Conservation (phyloP, 1,140 invertebrate genomes). For the Drosophila nigrodunni region DNA sequence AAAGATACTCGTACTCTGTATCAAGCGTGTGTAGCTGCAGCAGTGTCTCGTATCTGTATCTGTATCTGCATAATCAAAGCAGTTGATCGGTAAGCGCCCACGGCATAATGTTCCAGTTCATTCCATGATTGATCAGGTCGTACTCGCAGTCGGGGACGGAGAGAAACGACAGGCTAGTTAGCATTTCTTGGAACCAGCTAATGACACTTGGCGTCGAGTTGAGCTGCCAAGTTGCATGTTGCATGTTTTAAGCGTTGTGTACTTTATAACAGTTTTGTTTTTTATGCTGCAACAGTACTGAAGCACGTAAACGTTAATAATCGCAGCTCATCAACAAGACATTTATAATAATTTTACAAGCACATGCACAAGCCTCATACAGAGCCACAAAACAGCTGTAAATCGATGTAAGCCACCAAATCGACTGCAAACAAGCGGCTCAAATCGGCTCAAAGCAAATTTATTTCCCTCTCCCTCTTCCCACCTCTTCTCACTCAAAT, state of each 20-base stretch:
- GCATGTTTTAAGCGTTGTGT: constrained; percentile 29
- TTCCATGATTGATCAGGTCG: constrained; percentile 68
- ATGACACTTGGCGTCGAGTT: constrained; percentile 67
- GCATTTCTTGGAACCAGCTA: constrained; percentile 73
- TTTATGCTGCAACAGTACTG: constrained; percentile 49
- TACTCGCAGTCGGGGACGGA: neutral
- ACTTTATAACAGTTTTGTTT: neutral
- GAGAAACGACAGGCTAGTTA: constrained; percentile 68
- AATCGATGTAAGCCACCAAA: constrained; percentile 48
- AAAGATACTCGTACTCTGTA: constrained; percentile 3
- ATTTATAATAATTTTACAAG: constrained; percentile 82
- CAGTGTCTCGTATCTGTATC: neutral
- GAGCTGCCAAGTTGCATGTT: constrained; percentile 58
- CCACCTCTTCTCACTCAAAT: too few relatives aligned
- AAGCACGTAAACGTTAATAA: constrained; percentile 79
- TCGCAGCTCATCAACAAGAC: constrained; percentile 79
- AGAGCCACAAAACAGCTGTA: constrained; percentile 32
- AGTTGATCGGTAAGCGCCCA: constrained; percentile 73
- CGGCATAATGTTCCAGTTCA: constrained; percentile 58
- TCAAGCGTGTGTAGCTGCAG: constrained; percentile 4
- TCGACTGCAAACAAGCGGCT: constrained; percentile 53
- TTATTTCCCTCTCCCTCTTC: neutral
- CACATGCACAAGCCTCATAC: constrained; percentile 35
- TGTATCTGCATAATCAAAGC: constrained; percentile 63
- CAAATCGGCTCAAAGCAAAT: constrained; percentile 27